These are phyloP conservation scores for Entomyzon cyanotis DNA, from an alignment of 2,113 vertebrate species.

Conservation along the genomic window DNA sequence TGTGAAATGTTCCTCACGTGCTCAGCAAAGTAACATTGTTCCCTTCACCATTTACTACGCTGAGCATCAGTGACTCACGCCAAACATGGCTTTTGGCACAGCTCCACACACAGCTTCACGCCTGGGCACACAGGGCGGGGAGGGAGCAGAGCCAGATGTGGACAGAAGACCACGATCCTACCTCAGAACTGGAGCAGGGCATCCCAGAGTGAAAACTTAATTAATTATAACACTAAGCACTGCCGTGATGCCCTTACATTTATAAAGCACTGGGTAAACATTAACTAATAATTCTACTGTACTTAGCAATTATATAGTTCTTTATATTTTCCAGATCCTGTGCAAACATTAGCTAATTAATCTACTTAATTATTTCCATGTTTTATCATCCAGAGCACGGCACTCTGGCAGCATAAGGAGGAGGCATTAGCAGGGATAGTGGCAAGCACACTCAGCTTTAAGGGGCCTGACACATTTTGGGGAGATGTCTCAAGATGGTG, in stretches of 20 bases:
- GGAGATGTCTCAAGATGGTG: not conserved
- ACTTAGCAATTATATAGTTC: constrained; percentile 20
- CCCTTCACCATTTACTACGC: not conserved
- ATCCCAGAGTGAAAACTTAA: not conserved
- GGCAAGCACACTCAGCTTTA: not conserved
- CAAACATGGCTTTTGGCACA: not conserved
- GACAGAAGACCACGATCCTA: not conserved
- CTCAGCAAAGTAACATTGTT: not conserved
- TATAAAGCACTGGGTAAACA: constrained; percentile 18
- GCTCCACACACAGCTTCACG: not conserved
- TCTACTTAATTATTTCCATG: not conserved
- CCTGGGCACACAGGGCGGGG: not conserved
- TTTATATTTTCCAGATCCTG: constrained; percentile 18
- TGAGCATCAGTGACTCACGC: not conserved
- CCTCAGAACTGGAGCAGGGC: not conserved
- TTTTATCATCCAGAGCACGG: not conserved
- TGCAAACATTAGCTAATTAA: constrained; percentile 46
- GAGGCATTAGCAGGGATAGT: not conserved
- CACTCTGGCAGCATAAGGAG: not conserved
- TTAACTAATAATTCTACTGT: constrained; percentile 19
- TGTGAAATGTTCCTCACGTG: not conserved
- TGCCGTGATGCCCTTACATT: not conserved
- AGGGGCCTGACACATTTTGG: not conserved
- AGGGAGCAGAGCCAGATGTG: not conserved
- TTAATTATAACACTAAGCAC: not conserved